Base-by-base conservation (phyloP, 2,797 vertebrate species). In the Phalloptychus januarius region DNA sequence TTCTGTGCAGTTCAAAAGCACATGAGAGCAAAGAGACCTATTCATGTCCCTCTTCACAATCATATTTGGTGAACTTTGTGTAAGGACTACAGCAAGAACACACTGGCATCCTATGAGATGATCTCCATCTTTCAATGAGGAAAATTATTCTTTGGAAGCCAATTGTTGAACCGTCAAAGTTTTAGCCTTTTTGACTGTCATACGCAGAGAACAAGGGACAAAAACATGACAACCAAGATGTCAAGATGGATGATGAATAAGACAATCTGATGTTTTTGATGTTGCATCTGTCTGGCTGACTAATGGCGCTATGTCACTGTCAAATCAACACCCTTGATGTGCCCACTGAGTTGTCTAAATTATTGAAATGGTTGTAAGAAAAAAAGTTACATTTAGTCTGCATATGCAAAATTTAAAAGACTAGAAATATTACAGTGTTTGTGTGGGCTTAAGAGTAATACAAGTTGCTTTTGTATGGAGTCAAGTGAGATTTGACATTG, bases 231-330 rank as follows among this genome's bases (percentile, higher is more conserved):
- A 69, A 73, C 72, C 78, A 46, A 78, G 67, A 75, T 81, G 82
- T 75, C 65, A 80, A 58, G 44, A 78, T 61, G 74, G 77, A 79
- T 83, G 77, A 85, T 84, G 78, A 79, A 77, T 77, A 63, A 48
- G 73, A 75, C 58, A 76, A 80, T 82, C 52, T 81, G 75, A 83
- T 87, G 72, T 79, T 83, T 79, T 72, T 81, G 52, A 83, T 63
- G 77, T 42, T 65, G 67, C 70, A 76, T 72, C 76, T 83, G 67
- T 78, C 67, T 71, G 36, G 72, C 61, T 83, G 76, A 82, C 73
- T 85, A 80, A 85, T 40, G 70, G 52, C 58, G 46, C 38, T 71
- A 75, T 76, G 75, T 74, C 50, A 79, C 46, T 52, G 71, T 76
- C 74, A 75, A 36, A 69, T 79, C 69, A 36, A 28, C 65, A 58